These are phyloP conservation scores for Colistium nudipinnis DNA, from an alignment of 2,113 vertebrate species.

Conservation along the genomic window DNA sequence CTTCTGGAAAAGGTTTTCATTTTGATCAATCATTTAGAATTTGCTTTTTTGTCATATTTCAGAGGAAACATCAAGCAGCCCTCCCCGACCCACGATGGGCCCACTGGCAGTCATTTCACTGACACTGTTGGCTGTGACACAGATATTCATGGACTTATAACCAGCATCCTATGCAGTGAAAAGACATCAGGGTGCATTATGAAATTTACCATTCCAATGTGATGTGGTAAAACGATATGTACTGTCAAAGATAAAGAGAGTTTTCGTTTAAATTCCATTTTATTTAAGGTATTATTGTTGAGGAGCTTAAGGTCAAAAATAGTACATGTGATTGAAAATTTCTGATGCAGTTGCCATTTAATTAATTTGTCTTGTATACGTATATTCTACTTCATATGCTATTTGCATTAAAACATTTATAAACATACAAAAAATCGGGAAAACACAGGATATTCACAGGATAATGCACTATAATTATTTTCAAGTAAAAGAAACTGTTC, in stretches of 20 bases:
- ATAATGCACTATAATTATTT: conserved; percentile 17
- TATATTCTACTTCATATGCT: background rate
- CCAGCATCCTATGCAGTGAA: background rate
- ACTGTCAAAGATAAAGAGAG: conserved; percentile 5
- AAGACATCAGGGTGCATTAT: conserved; percentile 33
- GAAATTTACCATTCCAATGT: conserved; percentile 33
- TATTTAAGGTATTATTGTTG: conserved; percentile 12
- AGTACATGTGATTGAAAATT: background rate
- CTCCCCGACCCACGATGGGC: conserved; percentile 11
- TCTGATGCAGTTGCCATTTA: background rate
- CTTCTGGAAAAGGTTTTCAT: too few species aligned
- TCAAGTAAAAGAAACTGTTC: background rate
- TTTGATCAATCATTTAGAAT: too few species aligned
- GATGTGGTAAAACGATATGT: conserved; percentile 52
- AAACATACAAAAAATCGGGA: too few species aligned
- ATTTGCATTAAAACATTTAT: conserved; percentile 5
- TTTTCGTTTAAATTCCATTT: background rate
- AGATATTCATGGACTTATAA: conserved; percentile 44
- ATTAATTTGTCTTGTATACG: background rate
- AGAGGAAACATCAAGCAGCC: conserved; percentile 48
- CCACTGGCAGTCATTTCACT: conserved; percentile 45
- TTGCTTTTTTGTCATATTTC: conserved; percentile 42
- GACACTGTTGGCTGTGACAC: conserved; percentile 44
- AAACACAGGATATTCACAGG: too few species aligned
- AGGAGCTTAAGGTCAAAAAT: background rate